Conservation (phyloP, 2,113 vertebrate species). For the Anas platyrhynchos region DNA sequence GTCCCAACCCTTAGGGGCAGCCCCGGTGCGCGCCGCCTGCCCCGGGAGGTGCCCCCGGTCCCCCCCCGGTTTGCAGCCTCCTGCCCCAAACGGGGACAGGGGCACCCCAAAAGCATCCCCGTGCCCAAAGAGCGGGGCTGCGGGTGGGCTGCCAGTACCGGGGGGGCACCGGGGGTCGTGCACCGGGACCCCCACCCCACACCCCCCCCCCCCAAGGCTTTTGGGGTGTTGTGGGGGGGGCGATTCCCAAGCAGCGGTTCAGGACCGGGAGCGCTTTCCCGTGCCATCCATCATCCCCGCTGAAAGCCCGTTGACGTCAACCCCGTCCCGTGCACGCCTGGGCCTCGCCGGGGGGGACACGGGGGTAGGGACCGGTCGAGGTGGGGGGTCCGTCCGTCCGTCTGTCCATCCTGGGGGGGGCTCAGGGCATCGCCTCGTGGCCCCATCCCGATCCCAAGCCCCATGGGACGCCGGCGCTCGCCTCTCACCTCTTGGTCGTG, state of each 20-base stretch:
- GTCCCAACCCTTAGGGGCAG: neutral
- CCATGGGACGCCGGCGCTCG: accelerated
- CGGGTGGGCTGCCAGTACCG: accelerated
- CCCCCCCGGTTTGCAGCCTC: neutral
- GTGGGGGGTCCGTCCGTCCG: neutral
- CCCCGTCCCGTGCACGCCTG: neutral
- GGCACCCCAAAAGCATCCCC: neutral
- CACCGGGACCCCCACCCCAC: neutral
- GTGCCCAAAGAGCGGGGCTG: neutral
- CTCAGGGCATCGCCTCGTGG: accelerated
- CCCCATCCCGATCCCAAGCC: neutral
- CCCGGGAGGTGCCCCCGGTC: neutral
- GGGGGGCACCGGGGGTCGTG: neutral
- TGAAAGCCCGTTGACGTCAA: slow-evolving; percentile 51
- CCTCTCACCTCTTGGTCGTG: neutral
- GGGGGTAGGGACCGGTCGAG: neutral
- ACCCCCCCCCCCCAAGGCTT: too few species aligned
- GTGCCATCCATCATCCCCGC: slow-evolving; percentile 46
- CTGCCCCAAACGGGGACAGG: accelerated
- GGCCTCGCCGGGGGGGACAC: neutral
- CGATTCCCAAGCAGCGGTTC: neutral
- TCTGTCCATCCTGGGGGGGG: too few species aligned
- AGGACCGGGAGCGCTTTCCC: slow-evolving; percentile 21
- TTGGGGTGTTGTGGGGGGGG: neutral
- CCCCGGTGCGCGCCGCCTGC: too few species aligned